A percentile compares a stretch with the other conserved stretches of the same genome.
These are phyloP conservation scores for Drosophila repleta DNA, from an alignment of 1,140 invertebrate species.

Conservation along the genomic window DNA sequence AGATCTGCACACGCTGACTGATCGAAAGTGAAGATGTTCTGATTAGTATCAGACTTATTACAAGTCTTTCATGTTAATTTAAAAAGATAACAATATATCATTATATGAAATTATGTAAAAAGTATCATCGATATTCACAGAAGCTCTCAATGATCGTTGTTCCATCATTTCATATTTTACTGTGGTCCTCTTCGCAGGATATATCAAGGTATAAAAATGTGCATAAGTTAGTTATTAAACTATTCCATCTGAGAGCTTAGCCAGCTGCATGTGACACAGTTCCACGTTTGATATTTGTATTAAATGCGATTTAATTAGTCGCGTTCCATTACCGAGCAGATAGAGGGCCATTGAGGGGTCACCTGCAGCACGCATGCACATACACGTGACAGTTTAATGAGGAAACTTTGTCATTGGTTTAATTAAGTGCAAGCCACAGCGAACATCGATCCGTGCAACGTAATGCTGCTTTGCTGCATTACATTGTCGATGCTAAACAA, in stretches of 20 bases:
- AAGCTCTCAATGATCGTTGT: no score
- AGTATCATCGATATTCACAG: no score
- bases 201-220: no score
- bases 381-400: constrained; percentile 73
- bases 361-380: constrained; percentile 20
- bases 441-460: constrained; percentile 30
- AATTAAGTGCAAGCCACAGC: constrained; percentile 65
- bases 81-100: no score
- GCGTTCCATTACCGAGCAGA: constrained; percentile 30
- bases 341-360: not conserved
- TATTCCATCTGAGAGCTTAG: constrained; percentile 1
- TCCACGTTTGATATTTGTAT: not conserved
- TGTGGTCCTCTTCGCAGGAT: no score
- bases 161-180: no score
- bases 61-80: no score
- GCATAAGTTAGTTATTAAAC: not conserved
- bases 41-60: no score
- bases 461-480: constrained; percentile 12
- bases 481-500: constrained; percentile 23
- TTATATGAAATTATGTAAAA: no score
- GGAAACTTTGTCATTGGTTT: constrained; percentile 63
- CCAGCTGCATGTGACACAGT: not conserved
- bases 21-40: no score
- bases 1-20: no score
- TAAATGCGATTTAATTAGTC: constrained; percentile 62